These are phyloP conservation scores for Polydrusus pterygomalis DNA, from an alignment of 2,888 invertebrate genomes.

Conservation along the genomic window DNA sequence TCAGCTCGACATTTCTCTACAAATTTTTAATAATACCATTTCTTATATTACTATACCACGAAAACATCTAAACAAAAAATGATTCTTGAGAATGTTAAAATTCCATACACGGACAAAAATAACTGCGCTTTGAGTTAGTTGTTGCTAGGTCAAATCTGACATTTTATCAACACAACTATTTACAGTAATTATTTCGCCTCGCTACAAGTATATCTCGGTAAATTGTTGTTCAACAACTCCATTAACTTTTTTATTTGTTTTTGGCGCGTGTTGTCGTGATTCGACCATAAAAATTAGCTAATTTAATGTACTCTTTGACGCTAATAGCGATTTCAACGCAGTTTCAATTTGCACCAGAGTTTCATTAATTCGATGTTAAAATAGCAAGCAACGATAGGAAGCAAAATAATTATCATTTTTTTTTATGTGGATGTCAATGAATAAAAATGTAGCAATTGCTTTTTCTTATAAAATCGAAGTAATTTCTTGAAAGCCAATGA, in stretches of 20 bases:
- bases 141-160: conserved; percentile 14
- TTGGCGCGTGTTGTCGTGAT: conserved; percentile 20
- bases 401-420: too few species aligned
- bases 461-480: too few species aligned
- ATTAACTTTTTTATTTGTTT: conserved; percentile 14
- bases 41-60: neutral
- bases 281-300: neutral
- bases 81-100: neutral
- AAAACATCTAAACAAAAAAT: neutral
- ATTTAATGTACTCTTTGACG: neutral
- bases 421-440: too few species aligned
- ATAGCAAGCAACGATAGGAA: too few species aligned
- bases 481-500: too few species aligned
- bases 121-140: neutral
- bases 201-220: conserved; percentile 3
- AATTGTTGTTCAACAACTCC: conserved; percentile 13
- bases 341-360: too few species aligned
- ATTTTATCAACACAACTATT: conserved; percentile 8
- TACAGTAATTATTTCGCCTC: neutral
- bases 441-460: too few species aligned
- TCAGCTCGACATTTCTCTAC: too few species aligned
- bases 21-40: too few species aligned
- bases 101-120: neutral
- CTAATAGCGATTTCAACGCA: too few species aligned
- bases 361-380: too few species aligned